These are phyloP conservation scores for Phyllopteryx taeniolatus DNA, from an alignment of 2,113 vertebrate genomes.

Conservation along the genomic window DNA sequence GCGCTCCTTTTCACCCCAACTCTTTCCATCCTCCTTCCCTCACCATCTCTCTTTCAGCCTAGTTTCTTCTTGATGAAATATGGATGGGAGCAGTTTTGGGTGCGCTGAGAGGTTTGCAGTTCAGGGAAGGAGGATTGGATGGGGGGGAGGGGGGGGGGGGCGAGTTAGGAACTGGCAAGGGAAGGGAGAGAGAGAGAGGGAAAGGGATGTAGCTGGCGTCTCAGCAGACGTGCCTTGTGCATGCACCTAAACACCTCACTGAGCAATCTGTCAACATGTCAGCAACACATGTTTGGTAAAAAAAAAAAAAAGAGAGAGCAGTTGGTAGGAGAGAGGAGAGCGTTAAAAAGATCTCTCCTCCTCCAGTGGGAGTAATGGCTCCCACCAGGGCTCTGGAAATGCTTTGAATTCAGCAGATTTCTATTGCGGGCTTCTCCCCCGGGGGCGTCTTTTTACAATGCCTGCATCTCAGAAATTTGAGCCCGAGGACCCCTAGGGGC, in stretches of 20 bases:
- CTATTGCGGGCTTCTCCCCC: slow-evolving; percentile 97
- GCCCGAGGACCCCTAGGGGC: slow-evolving; percentile 99
- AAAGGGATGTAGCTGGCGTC: slow-evolving; percentile 73
- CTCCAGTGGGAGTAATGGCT: slow-evolving; percentile 91
- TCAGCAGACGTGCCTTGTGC: slow-evolving; percentile 94
- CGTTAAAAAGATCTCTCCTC: slow-evolving; percentile 72
- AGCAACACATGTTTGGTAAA: slow-evolving; percentile 99
- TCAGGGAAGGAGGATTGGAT: slow-evolving; percentile 57
- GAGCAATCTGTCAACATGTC: slow-evolving; percentile 99
- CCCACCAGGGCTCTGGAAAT: slow-evolving; percentile 99
- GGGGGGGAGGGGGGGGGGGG: slow-evolving; percentile 18
- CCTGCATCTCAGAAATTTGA: slow-evolving; percentile 99
- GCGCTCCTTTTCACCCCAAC: slow-evolving; percentile 48
- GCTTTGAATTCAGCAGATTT: slow-evolving; percentile 99
- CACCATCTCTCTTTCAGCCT: slow-evolving; percentile 73
- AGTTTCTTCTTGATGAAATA: slow-evolving; percentile 92
- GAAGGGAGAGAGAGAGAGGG: slow-evolving; percentile 6
- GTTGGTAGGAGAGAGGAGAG: slow-evolving; percentile 42
- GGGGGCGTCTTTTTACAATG: slow-evolving; percentile 98
- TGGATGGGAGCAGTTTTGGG: slow-evolving; percentile 97
- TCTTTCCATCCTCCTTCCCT: slow-evolving; percentile 49
- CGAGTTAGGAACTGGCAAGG: slow-evolving; percentile 51
- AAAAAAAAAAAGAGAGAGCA: slow-evolving; percentile 72
- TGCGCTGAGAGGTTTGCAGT: slow-evolving; percentile 92
- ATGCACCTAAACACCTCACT: slow-evolving; percentile 97